A percentile compares a stretch with the other conserved stretches of the same genome.
Evolutionary conservation across 2,113 vertebrate species (phyloP).

Genomic region (Ptychochromis oligacanthus): DNA sequence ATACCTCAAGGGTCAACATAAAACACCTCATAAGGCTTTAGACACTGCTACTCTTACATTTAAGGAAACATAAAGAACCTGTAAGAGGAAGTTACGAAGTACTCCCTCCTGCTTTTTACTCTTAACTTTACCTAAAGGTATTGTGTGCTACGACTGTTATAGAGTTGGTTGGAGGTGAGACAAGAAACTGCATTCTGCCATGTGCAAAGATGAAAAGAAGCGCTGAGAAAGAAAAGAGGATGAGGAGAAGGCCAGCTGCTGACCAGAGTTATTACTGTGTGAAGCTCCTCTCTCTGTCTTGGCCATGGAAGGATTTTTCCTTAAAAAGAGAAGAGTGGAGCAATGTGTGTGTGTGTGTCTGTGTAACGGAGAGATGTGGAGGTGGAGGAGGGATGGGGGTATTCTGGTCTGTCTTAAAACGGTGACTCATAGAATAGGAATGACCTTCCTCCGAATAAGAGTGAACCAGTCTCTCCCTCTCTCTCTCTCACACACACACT

Average conservation of each 20-base stretch:
- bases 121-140: not conserved
- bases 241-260: conserved; percentile 50
- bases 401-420: conserved; percentile 70
- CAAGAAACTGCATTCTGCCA: conserved; percentile 1
- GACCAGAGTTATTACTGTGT: conserved; percentile 56
- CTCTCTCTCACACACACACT: not conserved
- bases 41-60: not conserved
- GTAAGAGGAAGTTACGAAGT: not conserved
- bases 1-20: not conserved
- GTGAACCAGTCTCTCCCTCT: conserved; percentile 39
- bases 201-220: not conserved
- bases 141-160: not conserved
- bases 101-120: not conserved
- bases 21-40: not conserved
- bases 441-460: conserved; percentile 60
- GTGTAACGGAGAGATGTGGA: conserved; percentile 40
- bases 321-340: conserved; percentile 71
- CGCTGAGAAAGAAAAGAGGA: conserved; percentile 13
- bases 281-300: conserved; percentile 47
- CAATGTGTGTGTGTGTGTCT: not conserved
- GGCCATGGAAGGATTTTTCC: conserved; percentile 66
- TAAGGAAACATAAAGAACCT: not conserved
- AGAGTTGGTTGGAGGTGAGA: not conserved
- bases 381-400: conserved; percentile 15
- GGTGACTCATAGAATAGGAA: conserved; percentile 76